Evolutionary conservation across 2,797 vertebrate genomes (phyloP), one percentile per base, ranked within the genome.

Genomic region (Phyllotis vaccarum): DNA sequence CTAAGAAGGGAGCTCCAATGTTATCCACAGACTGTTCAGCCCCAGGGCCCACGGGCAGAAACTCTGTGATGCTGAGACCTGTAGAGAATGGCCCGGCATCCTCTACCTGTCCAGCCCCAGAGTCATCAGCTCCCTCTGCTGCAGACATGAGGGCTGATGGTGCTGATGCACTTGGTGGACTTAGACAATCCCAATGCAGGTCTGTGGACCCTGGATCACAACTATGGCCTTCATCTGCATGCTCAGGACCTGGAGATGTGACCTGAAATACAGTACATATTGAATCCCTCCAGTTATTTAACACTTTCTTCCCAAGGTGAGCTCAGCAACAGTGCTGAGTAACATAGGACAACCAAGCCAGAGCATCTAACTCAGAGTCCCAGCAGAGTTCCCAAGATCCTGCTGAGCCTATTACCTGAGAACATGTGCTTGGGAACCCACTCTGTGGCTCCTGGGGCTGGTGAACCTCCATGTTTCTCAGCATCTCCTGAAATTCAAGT

Each of bases 401-500:
- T 5, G 6, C 37, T 21, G 6, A 2, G 62, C 52, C 27, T 7
- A 94, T 92, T 37, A 93, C 97, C 96, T 95, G 83, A 74, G 60
- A n/a, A 6, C 0, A 2, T 0, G 27, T 56, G 62, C 46, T 75
- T 6, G 98, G 98, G 94, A 97, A 96, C 95, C 96, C 85, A 70
- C 98, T 98, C 14, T 96, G 81, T 40, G 97, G 98, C 97, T 98
- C 98, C 92, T 96, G 98, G 81, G 97, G 90, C 78, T 97, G 98
- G 34, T 95, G 12, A 97, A 98, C 96, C 98, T 97, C 90, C 97
- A 98, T 96, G 56, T 98, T 98, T 94, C 98, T 97, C 91, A 99
- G 98, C 95, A 99, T 96, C 89, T 94, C 98, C 99, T 99, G 58
- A 24, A 95, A 81, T 27, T 37, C 86, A 87, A 90, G 94, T 93